Base-by-base conservation (phyloP, 1,140 invertebrate genomes). In the Camponotus floridanus region DNA sequence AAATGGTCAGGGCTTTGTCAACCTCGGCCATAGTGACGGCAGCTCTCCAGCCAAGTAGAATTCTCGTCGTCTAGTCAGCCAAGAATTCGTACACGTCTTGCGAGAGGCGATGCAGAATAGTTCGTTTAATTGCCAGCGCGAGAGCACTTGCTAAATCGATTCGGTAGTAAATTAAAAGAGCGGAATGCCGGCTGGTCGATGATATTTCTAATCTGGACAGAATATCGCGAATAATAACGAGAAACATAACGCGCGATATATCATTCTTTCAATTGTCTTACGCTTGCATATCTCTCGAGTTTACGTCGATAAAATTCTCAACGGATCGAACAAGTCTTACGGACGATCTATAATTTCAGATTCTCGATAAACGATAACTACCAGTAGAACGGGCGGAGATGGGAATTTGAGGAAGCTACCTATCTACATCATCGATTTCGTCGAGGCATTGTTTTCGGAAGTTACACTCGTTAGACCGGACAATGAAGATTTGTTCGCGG, bases 381-480 rank as follows among this genome's bases (percentile, higher is more conserved):
- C 18, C 68, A 31, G 8, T 62, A 48, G 7, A 9, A 59, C 11
- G 7, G 18, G n/a, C 15, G 11, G 18, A 76, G 18, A 42, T 11
- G 55, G 21, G 26, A 36, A 11, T 67, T 45, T 51, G 79, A 83
- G 70, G 39, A 67, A 73, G 55, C 55, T 81, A 33, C 55, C 55
- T 39, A 33, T 61, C 81, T 65, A 71, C 45, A 76, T 31, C 42
- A 33, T 83, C 76, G 84, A 79, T 13, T 5, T 83, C 64, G 71
- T 45, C 36, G 48, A 31, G 81, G 51, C 65, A 88, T 92, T 91
- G 90, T 92, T 91, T 90, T 84, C 84, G 86, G 78, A 87, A 90
- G 79, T 91, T 88, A 87, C 87, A 81, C 88, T 92, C 90, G 90
- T 90, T 88, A 86, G 62, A 79, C 70, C 57, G 83, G 76, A 91